Evolutionary conservation across 2,113 vertebrate species (phyloP).

Genomic region (Melanotaenia duboulayi): DNA sequence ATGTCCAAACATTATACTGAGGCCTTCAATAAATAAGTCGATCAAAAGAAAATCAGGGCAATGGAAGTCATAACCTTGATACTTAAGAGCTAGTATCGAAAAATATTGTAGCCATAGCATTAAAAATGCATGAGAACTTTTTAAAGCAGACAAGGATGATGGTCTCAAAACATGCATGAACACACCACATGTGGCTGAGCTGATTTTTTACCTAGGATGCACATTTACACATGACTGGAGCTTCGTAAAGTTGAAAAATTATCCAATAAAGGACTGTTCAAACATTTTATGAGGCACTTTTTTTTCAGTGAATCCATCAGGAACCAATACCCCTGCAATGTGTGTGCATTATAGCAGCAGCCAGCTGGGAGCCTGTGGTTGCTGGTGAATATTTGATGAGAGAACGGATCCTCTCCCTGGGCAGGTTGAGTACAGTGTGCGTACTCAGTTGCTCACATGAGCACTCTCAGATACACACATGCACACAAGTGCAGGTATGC

Average conservation of each 20-base stretch:
- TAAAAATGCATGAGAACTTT: conserved; percentile 4
- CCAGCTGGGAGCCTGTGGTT: conserved; percentile 78
- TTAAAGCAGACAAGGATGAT: background rate
- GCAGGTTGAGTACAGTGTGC: conserved; percentile 73
- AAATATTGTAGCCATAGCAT: background rate
- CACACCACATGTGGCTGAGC: background rate
- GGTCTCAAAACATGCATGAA: conserved; percentile 1
- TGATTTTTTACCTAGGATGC: conserved; percentile 10
- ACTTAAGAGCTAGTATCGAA: too few relatives aligned
- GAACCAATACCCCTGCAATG: conserved; percentile 42
- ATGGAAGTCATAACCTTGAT: background rate
- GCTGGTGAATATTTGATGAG: conserved; percentile 85
- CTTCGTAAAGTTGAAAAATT: conserved; percentile 27
- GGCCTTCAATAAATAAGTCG: background rate
- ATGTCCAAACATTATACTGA: background rate
- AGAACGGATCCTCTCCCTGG: conserved; percentile 81
- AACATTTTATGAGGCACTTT: conserved; percentile 34
- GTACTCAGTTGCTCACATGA: conserved; percentile 44
- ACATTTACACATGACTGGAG: conserved; percentile 14
- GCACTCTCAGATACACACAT: conserved; percentile 24
- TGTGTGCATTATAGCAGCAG: conserved; percentile 64
- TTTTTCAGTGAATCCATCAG: conserved; percentile 32
- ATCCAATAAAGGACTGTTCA: conserved; percentile 20
- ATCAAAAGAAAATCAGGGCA: too few relatives aligned
- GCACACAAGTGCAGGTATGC: background rate